A percentile compares a stretch with the other conserved stretches of the same genome.
These are phyloP conservation scores for Chironex yamaguchii DNA, from an alignment of 30 jellyfish, hydroid and myxozoan species.

Conservation along the genomic window DNA sequence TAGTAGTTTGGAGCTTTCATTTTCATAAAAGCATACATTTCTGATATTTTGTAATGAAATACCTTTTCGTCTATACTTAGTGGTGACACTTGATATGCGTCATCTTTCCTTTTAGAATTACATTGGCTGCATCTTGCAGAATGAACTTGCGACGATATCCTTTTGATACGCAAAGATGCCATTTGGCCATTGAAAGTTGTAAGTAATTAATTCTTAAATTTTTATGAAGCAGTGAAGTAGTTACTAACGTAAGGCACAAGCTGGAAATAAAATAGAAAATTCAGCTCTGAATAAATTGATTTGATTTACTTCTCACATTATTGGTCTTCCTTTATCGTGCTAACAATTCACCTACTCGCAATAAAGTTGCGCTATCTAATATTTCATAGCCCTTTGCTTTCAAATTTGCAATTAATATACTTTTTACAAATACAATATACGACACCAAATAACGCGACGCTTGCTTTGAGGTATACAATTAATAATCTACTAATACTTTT, in stretches of 20 bases:
- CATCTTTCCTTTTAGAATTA: constrained; percentile 70
- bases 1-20: not conserved
- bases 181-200: constrained; percentile 97
- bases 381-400: too few species aligned
- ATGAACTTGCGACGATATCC: constrained; percentile 77
- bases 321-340: not conserved
- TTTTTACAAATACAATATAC: too few species aligned
- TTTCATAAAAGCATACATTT: not conserved
- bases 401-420: too few species aligned
- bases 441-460: too few species aligned
- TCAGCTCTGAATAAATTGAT: too few species aligned
- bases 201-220: constrained; percentile 29
- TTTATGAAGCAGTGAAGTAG: not conserved
- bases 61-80: too few species aligned
- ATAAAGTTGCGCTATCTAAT: too few species aligned
- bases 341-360: not conserved
- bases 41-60: too few species aligned
- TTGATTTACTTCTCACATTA: too few species aligned
- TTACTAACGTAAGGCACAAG: not conserved
- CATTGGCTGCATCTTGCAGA: constrained; percentile 74
- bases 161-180: constrained; percentile 80
- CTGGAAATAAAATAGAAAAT: not conserved
- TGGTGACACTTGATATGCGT: too few species aligned
- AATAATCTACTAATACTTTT: too few species aligned
- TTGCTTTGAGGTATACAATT: too few species aligned